Base-by-base conservation (phyloP, 2,113 vertebrate genomes). In the Bubo bubo region DNA sequence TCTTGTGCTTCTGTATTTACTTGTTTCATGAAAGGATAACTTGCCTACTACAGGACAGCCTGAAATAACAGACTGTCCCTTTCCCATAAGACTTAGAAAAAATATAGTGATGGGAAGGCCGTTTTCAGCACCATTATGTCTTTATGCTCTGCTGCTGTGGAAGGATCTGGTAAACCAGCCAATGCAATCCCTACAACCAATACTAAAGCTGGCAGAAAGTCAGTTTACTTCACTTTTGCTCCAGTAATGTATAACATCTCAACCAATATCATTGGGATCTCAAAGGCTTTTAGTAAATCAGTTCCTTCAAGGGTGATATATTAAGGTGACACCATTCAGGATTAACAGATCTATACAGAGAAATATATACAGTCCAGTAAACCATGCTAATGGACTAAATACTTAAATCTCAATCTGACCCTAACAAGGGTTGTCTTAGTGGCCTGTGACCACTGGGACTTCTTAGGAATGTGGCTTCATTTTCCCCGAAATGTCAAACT, bases 121-220 rank as follows among this genome's bases (percentile, higher is more conserved):
- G 20, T 21, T 41, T 41, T 45, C 27, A 75, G 22, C 20, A 56
- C 15, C 1, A 8, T 49, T 37, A 26, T 24, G 20, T 28, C 68
- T 37, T 79, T 28, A 66, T 18, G 27, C 26, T 55, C 30, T 34
- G 35, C n/a, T 76, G 37, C 22, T 27, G 22, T 34, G 21, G 52
- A 30, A 79, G 66, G 52, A 37, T 41, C 30, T 58, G 63, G 18
- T 45, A n/a, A 88, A 41, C 21, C 52, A 37, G 34, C 52, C 17
- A n/a, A 75, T 6, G 18, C 2, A 0, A 23, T 56, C 55, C 8
- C 49, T 50, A 2, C 37, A 19, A 2, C 15, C 53, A 23, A 1
- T 37, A 3, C 34, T 34, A 30, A 28, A 9, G 27, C n/a, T 55
- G 45, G 59, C 32, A 55, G 49, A 49, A 87, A 27, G 18, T 2